Evolutionary conservation across 2,888 invertebrate species (phyloP), one percentile per base, ranked within the genome.

Genomic region (Synergus gifuensis): DNA sequence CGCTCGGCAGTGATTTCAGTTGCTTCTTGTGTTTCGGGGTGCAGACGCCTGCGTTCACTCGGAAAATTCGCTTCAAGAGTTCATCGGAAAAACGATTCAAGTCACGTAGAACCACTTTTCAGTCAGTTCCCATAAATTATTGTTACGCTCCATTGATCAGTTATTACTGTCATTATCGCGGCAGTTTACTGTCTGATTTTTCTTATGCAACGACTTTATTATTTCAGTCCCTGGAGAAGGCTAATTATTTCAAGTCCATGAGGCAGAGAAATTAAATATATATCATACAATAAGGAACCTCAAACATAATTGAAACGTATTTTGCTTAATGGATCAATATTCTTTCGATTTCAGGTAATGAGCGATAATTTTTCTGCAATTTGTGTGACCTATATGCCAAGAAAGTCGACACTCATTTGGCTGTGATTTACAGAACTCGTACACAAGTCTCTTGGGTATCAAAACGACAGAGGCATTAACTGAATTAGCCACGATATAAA

Each of bases 401-500:
- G 1, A 49, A 28, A n/a, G 28, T 69, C 69, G 22, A 46, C 16
- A 69, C 28, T 69, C 49, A 69, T 69, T 66, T 67, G 46, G 46
- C 67, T 46, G 18, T 66, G 46, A 44, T 64, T 40, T 46, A 64
- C 76, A 76, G 78, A 58, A 58, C 49, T 28, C 22, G 66, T 63
- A 73, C 73, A 40, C 36, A n/a, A 46, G 76, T 84, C 83, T 81
- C 76, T 76, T 81, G 83, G 83, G 80, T 84, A 78, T 83, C 16
- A 85, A 88, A 86, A 87, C 85, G 85, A 86, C 84, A 83, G 83
- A 54, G 80, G 84, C 85, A 86, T 87, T 88, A 88, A 87, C 85
- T 86, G 85, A 89, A 88, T 89, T 88, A 88, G 85, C 85, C 81
- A 81, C 85, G 85, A 87, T 88, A 86, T 87, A 88, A 86, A 87